Evolutionary conservation across 2,797 vertebrate species (phyloP), one percentile per base, ranked within the genome.

Genomic region (Sebastes oblongus): DNA sequence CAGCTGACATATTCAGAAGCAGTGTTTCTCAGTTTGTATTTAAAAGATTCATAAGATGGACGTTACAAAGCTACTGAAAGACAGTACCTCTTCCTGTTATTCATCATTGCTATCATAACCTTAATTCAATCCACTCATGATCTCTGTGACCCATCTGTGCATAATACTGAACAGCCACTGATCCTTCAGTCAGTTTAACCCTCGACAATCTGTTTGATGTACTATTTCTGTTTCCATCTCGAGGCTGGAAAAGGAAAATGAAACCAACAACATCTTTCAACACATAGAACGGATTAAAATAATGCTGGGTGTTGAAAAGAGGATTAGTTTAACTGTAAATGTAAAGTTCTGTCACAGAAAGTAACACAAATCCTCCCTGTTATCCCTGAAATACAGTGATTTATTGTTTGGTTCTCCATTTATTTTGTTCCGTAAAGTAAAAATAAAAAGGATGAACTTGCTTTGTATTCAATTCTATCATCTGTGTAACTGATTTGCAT

Each of bases 91-190:
- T 73, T 14, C 9, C 29, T 55, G 54, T 78, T 59, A 22, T 52
- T 25, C 58, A 50, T 46, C 58, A 50, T 5, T 39, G 22, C 16
- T 8, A n/a, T 67, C 34, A 62, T 32, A 29, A 27, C 11, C 50
- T 29, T 61, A 14, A 65, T 32, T 67, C 39, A 72, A 11, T 84
- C 83, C 66, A 36, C 56, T 56, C 14, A 0, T 74, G 74, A 86
- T 75, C 81, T 52, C 58, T 69, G 6, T 70, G 83, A 85, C 56
- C 82, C 68, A 10, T 16, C 6, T 30, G 27, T 30, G 64, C 16
- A 46, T 27, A 8, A n/a, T 54, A 9, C 34, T 34, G 34, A 27
- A 29, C 24, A 61, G 11, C 12, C 66, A 39, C 66, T 78, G 67
- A 77, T 73, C 61, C 76, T 39, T 22, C 22, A 22, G 24, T 75